Percentiles rank a stretch among this genome's conserved stretches.
Evolutionary conservation across 2,113 vertebrate species (phyloP).

Genomic region (Tragulus kanchil): DNA sequence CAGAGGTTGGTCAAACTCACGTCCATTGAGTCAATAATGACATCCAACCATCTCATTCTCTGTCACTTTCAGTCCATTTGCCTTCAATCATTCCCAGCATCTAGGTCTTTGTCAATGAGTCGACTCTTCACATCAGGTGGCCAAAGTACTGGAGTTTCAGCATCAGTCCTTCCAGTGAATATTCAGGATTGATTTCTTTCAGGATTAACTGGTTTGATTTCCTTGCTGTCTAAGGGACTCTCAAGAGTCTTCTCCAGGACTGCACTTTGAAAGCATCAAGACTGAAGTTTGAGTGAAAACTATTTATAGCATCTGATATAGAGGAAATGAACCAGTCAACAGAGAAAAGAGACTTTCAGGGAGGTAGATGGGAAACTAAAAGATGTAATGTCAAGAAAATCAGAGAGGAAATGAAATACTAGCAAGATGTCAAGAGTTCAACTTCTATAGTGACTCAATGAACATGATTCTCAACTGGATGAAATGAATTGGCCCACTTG

Average conservation of each 20-base stretch:
- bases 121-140: neutral
- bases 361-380: neutral
- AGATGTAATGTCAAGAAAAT: neutral
- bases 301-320: neutral
- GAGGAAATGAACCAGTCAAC: neutral
- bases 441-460: neutral
- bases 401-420: neutral
- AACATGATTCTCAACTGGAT: neutral
- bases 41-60: neutral
- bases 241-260: neutral
- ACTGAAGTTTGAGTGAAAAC: neutral
- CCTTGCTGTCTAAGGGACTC: neutral
- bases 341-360: neutral
- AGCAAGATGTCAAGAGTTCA: neutral
- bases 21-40: neutral
- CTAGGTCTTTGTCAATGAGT: neutral
- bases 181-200: neutral
- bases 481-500: neutral
- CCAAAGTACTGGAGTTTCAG: neutral
- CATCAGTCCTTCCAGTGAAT: neutral
- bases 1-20: neutral
- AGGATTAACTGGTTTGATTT: neutral
- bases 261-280: neutral
- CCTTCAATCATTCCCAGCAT: neutral
- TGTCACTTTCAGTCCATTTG: neutral